Conservation (phyloP, 2,888 invertebrate genomes). For the Lysandra bellargus region DNA sequence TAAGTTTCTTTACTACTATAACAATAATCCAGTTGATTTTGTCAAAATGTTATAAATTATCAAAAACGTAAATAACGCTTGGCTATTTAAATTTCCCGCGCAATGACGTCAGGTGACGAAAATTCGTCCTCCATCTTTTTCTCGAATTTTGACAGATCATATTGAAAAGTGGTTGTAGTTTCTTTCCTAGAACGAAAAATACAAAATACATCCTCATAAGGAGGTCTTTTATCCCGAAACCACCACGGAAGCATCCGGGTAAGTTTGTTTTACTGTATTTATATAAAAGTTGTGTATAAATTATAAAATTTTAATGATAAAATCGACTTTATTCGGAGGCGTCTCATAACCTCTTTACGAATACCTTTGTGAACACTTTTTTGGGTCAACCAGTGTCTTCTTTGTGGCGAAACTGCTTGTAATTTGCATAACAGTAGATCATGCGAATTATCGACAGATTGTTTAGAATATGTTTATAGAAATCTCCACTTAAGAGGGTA, state of each 20-base stretch:
- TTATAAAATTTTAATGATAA: not conserved
- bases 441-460: not conserved
- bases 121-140: constrained; percentile 62
- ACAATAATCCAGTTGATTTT: constrained; percentile 32
- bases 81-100: constrained; percentile 65
- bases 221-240: constrained; percentile 58
- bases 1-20: constrained; percentile 49
- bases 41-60: constrained; percentile 50
- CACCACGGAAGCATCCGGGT: constrained; percentile 78
- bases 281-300: not conserved
- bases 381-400: constrained; percentile 71
- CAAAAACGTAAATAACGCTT: not conserved
- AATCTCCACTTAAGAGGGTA: not conserved
- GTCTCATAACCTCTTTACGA: constrained; percentile 42
- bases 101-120: constrained; percentile 66
- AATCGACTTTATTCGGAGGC: constrained; percentile 44
- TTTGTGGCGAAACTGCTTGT: constrained; percentile 31
- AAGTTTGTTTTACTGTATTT: constrained; percentile 50
- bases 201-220: constrained; percentile 58
- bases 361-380: constrained; percentile 48
- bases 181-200: constrained; percentile 61
- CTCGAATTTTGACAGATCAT: constrained; percentile 57
- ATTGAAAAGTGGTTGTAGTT: constrained; percentile 59
- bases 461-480: not conserved
- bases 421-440: constrained; percentile 30